These are phyloP conservation scores for Molothrus ater DNA, from an alignment of 2,797 vertebrate species.

Conservation along the genomic window DNA sequence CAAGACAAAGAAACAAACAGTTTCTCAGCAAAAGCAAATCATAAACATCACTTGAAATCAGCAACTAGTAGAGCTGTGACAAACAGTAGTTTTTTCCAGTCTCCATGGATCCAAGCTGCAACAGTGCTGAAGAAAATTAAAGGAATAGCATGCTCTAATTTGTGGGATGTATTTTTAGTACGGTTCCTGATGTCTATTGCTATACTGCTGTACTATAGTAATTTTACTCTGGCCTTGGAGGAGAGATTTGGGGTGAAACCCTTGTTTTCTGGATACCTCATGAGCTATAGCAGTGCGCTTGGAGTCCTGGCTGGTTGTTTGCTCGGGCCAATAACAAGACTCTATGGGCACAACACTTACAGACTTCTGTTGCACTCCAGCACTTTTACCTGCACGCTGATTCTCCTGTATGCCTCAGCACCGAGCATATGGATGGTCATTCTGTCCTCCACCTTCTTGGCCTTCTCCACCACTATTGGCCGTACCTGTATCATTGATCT, in stretches of 20 bases:
- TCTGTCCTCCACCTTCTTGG: constrained; percentile 87
- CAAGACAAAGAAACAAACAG: not conserved
- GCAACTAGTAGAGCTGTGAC: not conserved
- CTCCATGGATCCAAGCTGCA: constrained; percentile 78
- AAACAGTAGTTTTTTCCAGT: not conserved
- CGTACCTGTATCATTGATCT: constrained; percentile 91
- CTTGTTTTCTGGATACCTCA: constrained; percentile 86
- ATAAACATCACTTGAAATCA: not conserved
- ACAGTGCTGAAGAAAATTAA: constrained; percentile 81
- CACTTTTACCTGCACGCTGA: constrained; percentile 81
- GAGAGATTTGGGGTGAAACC: constrained; percentile 91
- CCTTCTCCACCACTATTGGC: constrained; percentile 90
- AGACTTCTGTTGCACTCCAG: constrained; percentile 88
- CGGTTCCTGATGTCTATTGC: constrained; percentile 90
- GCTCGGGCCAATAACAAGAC: constrained; percentile 85
- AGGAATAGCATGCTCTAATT: constrained; percentile 82
- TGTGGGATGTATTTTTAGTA: constrained; percentile 92
- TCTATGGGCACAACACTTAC: constrained; percentile 81
- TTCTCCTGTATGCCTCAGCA: constrained; percentile 83
- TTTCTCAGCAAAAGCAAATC: not conserved
- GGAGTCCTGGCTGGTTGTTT: constrained; percentile 88
- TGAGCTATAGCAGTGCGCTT: constrained; percentile 91
- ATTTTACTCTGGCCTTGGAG: constrained; percentile 93
- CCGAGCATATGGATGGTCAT: constrained; percentile 81
- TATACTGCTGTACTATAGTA: constrained; percentile 93